A percentile compares a stretch with the other conserved stretches of the same genome.
Conservation (phyloP, 2,888 invertebrate genomes). For the Branchellion lobata region DNA sequence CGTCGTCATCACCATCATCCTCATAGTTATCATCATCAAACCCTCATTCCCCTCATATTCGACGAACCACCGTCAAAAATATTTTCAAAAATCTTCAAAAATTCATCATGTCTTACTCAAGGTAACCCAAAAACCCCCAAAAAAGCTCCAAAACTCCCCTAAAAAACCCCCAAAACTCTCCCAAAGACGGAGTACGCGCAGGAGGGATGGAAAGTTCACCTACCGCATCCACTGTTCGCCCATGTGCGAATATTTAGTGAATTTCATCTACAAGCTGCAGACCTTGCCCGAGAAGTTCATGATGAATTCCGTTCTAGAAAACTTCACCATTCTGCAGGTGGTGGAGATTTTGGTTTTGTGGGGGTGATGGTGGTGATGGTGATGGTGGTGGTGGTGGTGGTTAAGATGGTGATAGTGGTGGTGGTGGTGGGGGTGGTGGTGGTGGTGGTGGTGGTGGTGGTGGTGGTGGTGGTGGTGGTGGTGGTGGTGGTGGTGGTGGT, state of each 20-base stretch:
- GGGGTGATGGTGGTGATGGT: background rate
- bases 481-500: too few relatives aligned
- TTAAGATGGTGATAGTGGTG: background rate
- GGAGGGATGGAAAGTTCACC: constrained; percentile 76
- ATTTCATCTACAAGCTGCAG: constrained; percentile 98
- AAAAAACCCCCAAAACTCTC: background rate
- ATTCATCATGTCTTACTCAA: too few relatives aligned
- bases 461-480: too few relatives aligned
- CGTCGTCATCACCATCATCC: too few relatives aligned
- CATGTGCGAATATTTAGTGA: constrained; percentile 99
- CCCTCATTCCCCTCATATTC: background rate
- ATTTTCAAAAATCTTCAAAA: too few relatives aligned
- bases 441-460: background rate
- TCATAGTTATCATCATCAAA: too few relatives aligned
- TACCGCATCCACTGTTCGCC: constrained; percentile 95
- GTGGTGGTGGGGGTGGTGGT: background rate
- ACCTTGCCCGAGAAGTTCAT: constrained; percentile 97
- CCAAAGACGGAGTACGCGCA: constrained; percentile 49
- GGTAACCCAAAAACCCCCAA: background rate
- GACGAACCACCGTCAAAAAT: background rate
- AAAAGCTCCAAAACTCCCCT: background rate
- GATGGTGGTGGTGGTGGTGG: background rate
- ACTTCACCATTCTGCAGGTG: constrained; percentile 98
- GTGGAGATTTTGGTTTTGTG: too few relatives aligned
- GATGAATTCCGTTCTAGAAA: constrained; percentile 99